These are phyloP conservation scores for Drosophila erecta DNA, from an alignment of 1,140 invertebrate species.

Conservation along the genomic window DNA sequence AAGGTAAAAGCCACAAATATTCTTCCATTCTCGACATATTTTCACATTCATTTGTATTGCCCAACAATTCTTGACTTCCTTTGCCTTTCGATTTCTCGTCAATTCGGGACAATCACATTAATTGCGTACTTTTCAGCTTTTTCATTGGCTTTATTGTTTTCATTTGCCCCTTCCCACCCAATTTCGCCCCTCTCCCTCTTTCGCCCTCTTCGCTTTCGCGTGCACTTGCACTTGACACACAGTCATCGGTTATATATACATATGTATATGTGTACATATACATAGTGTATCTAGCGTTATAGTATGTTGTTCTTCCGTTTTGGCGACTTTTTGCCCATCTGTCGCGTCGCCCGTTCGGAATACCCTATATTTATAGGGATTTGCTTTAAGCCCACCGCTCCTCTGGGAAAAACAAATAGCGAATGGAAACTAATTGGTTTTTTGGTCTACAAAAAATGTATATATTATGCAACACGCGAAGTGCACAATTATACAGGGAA, in stretches of 20 bases:
- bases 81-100: slow-evolving; percentile 47
- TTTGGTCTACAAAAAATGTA: slow-evolving; percentile 9
- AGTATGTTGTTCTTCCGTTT: slow-evolving; percentile 10
- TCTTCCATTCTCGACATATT: slow-evolving; percentile 20
- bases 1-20: slow-evolving; percentile 42
- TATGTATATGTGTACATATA: neutral
- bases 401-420: slow-evolving; percentile 16
- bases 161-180: slow-evolving; percentile 9
- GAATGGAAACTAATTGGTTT: slow-evolving; percentile 24
- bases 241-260: slow-evolving; percentile 7
- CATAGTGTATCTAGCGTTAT: too few relatives aligned
- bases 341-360: slow-evolving; percentile 18
- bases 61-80: slow-evolving; percentile 16
- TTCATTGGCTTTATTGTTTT: slow-evolving; percentile 49
- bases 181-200: too few relatives aligned
- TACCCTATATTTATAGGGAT: slow-evolving; percentile 4
- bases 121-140: slow-evolving; percentile 51
- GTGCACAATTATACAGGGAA: neutral
- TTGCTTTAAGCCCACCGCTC: slow-evolving; percentile 7
- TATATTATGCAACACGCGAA: slow-evolving; percentile 11
- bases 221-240: slow-evolving; percentile 59
- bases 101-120: slow-evolving; percentile 68
- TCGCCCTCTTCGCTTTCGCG: slow-evolving; percentile 26
- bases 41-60: neutral
- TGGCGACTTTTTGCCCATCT: slow-evolving; percentile 12